Percentiles rank a stretch among this genome's conserved stretches.
Conservation (phyloP, 2,888 invertebrate genomes). For the Eilema griseolum region DNA sequence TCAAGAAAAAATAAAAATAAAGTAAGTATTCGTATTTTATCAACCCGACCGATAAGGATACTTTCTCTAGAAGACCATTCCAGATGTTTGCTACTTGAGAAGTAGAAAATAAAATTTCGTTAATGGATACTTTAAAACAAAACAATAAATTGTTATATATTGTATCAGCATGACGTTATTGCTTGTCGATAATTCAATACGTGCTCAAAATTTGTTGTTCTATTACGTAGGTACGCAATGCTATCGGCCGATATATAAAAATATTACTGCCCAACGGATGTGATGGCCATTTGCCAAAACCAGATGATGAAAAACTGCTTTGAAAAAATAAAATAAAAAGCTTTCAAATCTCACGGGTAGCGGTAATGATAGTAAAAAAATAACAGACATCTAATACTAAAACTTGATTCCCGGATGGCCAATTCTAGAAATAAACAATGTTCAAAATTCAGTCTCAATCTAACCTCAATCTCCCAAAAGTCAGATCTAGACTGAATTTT, state of each 20-base stretch:
- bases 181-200: constrained; percentile 24
- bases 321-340: constrained; percentile 35
- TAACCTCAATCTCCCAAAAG: background rate
- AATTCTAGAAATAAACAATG: background rate
- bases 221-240: constrained; percentile 29
- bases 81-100: background rate
- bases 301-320: constrained; percentile 47
- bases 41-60: background rate
- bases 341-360: constrained; percentile 26
- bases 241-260: constrained; percentile 43
- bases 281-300: constrained; percentile 51
- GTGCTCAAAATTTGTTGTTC: constrained; percentile 30
- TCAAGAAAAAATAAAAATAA: too few species aligned
- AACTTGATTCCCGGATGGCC: background rate
- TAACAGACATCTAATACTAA: background rate
- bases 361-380: constrained; percentile 17
- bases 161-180: constrained; percentile 10
- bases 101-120: background rate
- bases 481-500: background rate
- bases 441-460: too few species aligned
- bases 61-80: background rate
- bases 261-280: constrained; percentile 47
- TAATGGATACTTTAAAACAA: constrained; percentile 5
- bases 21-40: too few species aligned
- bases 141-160: constrained; percentile 7